phyloP scores from a whole-genome alignment of 2,797 vertebrate genomes.

The Xiphorhynchus erythropygius region DNA sequence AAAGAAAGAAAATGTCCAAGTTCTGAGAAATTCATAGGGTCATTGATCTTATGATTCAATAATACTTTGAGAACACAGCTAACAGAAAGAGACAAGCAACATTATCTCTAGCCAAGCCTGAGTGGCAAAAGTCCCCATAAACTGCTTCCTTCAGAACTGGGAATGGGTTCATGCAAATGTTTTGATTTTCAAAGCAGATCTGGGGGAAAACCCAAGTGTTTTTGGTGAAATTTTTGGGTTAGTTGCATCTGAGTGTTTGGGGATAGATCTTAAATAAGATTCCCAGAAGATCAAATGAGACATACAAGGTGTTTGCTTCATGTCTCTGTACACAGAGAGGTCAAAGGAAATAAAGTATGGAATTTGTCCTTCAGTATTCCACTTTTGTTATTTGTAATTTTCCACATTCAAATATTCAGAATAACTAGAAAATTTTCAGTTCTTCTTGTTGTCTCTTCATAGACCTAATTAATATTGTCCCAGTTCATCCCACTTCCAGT shows the following conservation, averaged over 20 bases:
- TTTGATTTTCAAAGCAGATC: not conserved
- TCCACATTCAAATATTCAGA: not conserved
- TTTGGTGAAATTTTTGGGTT: not conserved
- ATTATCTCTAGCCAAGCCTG: not conserved
- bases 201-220: not conserved
- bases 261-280: not conserved
- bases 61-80: not conserved
- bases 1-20: not conserved
- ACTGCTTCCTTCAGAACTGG: not conserved
- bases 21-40: not conserved
- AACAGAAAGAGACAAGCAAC: not conserved
- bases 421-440: not conserved
- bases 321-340: not conserved
- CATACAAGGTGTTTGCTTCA: not conserved
- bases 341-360: not conserved
- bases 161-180: not conserved
- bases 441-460: not conserved
- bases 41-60: not conserved
- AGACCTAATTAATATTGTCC: not conserved
- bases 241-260: not conserved
- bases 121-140: not conserved
- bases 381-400: not conserved
- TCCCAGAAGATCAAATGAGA: not conserved
- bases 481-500: not conserved
- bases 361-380: not conserved